These are phyloP conservation scores for Uropetala carovei DNA, from an alignment of 2,888 invertebrate species.

Conservation along the genomic window DNA sequence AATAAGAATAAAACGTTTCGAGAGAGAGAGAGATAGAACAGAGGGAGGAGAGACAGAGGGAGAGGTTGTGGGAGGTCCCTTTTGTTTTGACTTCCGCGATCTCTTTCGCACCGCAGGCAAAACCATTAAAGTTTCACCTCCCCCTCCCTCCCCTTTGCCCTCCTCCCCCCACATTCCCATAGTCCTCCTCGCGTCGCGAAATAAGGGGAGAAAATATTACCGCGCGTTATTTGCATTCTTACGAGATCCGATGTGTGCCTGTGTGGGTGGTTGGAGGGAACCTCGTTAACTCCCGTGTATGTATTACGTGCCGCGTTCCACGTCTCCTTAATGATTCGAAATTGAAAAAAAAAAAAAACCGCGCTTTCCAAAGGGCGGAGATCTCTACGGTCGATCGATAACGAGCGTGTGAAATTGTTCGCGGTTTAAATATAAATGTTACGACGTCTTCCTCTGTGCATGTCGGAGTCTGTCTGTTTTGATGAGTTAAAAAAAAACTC, in stretches of 20 bases:
- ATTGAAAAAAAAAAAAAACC: not conserved
- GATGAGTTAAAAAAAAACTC: too few species aligned
- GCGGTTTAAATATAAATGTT: too few species aligned
- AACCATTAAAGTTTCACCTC: conserved; percentile 9
- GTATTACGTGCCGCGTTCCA: not conserved
- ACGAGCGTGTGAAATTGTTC: too few species aligned
- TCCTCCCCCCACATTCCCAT: too few species aligned
- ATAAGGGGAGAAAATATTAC: not conserved
- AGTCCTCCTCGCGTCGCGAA: too few species aligned
- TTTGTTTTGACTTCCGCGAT: conserved; percentile 11
- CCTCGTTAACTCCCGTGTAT: not conserved
- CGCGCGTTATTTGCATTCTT: not conserved
- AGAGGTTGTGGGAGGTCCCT: not conserved
- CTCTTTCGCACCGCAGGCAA: not conserved
- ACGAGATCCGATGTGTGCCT: not conserved
- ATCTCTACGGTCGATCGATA: too few species aligned
- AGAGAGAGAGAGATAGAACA: not conserved
- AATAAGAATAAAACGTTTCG: not conserved
- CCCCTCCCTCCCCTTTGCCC: not conserved
- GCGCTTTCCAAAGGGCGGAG: not conserved
- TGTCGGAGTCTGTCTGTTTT: too few species aligned
- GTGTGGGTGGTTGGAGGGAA: not conserved
- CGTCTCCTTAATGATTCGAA: not conserved
- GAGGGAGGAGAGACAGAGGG: not conserved
- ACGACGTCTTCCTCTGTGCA: too few species aligned